These are phyloP conservation scores for Syngnathoides biaculeatus DNA, from an alignment of 2,113 vertebrate genomes.

Conservation along the genomic window DNA sequence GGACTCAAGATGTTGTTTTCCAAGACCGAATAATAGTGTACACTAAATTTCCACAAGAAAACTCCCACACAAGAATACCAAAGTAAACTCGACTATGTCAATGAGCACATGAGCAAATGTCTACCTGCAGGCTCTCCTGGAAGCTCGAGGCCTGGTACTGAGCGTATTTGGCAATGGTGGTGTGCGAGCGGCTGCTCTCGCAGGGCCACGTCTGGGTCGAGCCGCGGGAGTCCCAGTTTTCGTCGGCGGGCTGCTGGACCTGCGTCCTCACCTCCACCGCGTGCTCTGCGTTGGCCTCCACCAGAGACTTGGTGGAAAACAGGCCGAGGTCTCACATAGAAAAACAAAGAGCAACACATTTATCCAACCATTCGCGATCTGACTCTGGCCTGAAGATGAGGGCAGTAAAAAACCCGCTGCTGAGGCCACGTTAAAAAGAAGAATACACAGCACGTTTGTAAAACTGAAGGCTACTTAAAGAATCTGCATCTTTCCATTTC, in stretches of 20 bases:
- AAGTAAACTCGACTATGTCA: background rate
- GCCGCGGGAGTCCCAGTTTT: slow-evolving; percentile 84
- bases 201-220: slow-evolving; percentile 86
- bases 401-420: background rate
- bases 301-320: slow-evolving; percentile 90
- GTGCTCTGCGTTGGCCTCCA: slow-evolving; percentile 85
- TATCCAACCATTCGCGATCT: background rate
- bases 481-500: background rate
- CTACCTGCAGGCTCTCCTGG: slow-evolving; percentile 87
- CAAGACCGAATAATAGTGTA: background rate
- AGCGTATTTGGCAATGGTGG: slow-evolving; percentile 90
- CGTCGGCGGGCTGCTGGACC: slow-evolving; percentile 88
- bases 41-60: too few relatives aligned
- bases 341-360: background rate
- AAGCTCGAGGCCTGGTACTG: slow-evolving; percentile 92
- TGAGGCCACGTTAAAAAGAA: background rate
- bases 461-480: background rate
- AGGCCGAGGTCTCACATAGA: slow-evolving; percentile 79
- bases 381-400: background rate
- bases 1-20: background rate
- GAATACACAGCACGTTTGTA: background rate
- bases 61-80: background rate
- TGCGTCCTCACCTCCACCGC: slow-evolving; percentile 88
- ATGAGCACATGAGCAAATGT: slow-evolving; percentile 10
- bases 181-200: slow-evolving; percentile 89